These are phyloP conservation scores for Bombus confusus DNA, from an alignment of 1,140 invertebrate species.

Conservation along the genomic window DNA sequence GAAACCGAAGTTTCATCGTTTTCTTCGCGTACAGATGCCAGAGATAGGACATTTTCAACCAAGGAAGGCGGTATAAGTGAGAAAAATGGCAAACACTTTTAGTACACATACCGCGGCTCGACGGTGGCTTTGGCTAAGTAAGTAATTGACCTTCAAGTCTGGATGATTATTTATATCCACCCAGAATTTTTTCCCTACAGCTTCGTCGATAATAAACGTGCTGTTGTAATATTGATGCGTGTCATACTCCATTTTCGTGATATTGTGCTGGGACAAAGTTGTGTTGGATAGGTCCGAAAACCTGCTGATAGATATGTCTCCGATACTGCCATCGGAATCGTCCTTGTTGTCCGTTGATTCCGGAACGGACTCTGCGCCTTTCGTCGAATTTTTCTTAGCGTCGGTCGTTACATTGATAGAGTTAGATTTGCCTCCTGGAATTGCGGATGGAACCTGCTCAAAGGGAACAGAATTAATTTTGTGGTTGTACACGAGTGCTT, in stretches of 20 bases:
- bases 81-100: neutral
- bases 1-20: too few species aligned
- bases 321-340: slow-evolving; percentile 56
- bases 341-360: slow-evolving; percentile 5
- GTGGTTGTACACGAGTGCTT: neutral
- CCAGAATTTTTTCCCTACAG: slow-evolving; percentile 87
- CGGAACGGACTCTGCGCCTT: neutral
- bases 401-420: slow-evolving; percentile 23
- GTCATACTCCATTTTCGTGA: slow-evolving; percentile 84
- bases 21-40: neutral
- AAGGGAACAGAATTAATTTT: neutral
- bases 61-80: neutral
- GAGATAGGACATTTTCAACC: too few species aligned
- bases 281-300: slow-evolving; percentile 79
- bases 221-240: slow-evolving; percentile 91
- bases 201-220: slow-evolving; percentile 84
- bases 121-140: slow-evolving; percentile 93
- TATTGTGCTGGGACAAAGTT: slow-evolving; percentile 81
- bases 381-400: slow-evolving; percentile 20
- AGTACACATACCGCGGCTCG: slow-evolving; percentile 90
- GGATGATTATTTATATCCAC: slow-evolving; percentile 86
- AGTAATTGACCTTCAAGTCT: slow-evolving; percentile 85
- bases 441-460: neutral
- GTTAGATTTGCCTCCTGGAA: slow-evolving; percentile 30
- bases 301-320: slow-evolving; percentile 77